phyloP scores from a whole-genome alignment of 2,888 invertebrate genomes.

The Drosophila phalerata region DNA sequence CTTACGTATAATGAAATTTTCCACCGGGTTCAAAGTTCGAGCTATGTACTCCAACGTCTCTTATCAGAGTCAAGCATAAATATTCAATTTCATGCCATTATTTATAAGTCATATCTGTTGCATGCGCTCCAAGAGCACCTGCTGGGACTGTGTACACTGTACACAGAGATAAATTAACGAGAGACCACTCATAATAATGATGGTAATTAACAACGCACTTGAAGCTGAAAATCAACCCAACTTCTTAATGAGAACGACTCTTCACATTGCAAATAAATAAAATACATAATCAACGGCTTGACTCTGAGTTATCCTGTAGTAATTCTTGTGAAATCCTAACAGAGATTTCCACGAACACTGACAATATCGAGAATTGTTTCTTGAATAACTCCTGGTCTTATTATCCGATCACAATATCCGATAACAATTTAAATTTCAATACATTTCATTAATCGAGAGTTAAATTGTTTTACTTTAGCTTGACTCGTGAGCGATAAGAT shows the following conservation, averaged over 20 bases:
- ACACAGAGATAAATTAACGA: constrained; percentile 5
- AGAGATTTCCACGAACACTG: no score
- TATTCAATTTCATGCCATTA: constrained; percentile 59
- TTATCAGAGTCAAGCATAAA: constrained; percentile 46
- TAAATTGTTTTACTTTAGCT: no score
- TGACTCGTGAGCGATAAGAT: no score
- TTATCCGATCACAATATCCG: no score
- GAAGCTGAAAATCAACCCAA: not conserved
- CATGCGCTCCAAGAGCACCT: constrained; percentile 3
- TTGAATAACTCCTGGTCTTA: no score
- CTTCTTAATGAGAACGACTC: not conserved
- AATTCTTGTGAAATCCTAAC: no score
- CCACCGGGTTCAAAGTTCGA: not conserved
- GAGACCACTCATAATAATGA: not conserved
- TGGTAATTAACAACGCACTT: not conserved
- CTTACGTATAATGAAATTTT: constrained; percentile 23
- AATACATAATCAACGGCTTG: not conserved
- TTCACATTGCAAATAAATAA: no score
- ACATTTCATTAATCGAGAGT: no score
- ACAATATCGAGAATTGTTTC: no score
- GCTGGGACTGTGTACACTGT: constrained; percentile 12
- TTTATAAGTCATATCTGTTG: constrained; percentile 38
- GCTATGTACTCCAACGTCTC: constrained; percentile 3
- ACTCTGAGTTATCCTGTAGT: not conserved
- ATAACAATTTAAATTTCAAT: no score